phyloP scores from a whole-genome alignment of 35 echinoderm and acorn worm genomes.

The Stichopus chloronotus region DNA sequence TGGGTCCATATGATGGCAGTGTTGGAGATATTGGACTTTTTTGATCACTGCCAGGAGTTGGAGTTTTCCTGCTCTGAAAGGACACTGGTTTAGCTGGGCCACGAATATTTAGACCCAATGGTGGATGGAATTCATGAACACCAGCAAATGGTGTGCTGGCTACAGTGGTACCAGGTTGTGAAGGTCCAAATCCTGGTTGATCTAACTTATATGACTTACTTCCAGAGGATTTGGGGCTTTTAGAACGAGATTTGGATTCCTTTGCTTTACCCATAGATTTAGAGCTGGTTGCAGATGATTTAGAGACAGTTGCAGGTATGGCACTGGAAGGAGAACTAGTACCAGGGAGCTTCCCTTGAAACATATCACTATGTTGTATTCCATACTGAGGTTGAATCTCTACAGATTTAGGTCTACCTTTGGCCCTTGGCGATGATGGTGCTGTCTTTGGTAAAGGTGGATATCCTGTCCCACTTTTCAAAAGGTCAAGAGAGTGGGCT shows the following conservation, averaged over 20 bases:
- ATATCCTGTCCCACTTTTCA: conserved; percentile 15
- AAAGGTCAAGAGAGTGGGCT: conserved; percentile 37
- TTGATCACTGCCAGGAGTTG: not conserved
- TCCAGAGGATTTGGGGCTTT: conserved; percentile 56
- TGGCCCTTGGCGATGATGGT: conserved; percentile 26
- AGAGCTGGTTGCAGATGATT: not conserved
- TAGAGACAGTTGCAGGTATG: not conserved
- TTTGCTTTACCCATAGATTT: conserved; percentile 44
- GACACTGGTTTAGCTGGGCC: conserved; percentile 41
- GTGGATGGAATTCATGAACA: conserved; percentile 65
- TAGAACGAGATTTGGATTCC: conserved; percentile 49
- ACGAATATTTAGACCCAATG: conserved; percentile 34
- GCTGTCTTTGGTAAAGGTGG: conserved; percentile 32
- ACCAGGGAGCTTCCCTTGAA: conserved; percentile 3
- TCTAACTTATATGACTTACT: conserved; percentile 29
- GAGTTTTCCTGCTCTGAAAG: conserved; percentile 33
- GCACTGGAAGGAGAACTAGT: not conserved
- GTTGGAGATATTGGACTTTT: conserved; percentile 36
- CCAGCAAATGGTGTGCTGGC: conserved; percentile 44
- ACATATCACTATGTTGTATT: conserved; percentile 22
- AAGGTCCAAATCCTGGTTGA: not conserved
- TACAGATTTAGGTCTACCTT: conserved; percentile 37
- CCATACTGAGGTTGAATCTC: conserved; percentile 18
- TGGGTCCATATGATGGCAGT: conserved; percentile 35
- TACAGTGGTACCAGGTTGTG: not conserved